Evolutionary conservation across 2,888 invertebrate genomes (phyloP).

Genomic region (Dryococelus australis): DNA sequence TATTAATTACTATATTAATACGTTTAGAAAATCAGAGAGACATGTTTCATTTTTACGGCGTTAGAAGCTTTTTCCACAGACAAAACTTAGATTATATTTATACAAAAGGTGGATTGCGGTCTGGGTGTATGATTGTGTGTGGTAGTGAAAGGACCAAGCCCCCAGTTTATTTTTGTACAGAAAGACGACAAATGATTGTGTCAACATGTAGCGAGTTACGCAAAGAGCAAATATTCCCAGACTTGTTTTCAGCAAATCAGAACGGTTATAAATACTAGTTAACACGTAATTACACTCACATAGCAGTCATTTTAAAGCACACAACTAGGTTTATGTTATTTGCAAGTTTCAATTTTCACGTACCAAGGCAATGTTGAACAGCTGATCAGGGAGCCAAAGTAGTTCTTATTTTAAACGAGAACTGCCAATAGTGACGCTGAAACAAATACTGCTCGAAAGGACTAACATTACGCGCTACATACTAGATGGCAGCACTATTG

Average conservation of each 20-base stretch:
- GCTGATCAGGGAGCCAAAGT: neutral
- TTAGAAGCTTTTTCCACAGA: no score
- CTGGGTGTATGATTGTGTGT: no score
- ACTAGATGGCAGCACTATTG: no score
- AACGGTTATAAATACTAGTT: neutral
- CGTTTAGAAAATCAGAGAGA: no score
- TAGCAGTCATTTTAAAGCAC: neutral
- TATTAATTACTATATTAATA: no score
- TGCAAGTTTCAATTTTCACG: neutral
- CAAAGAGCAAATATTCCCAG: neutral
- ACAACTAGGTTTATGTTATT: neutral
- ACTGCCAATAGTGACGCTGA: no score
- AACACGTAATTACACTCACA: neutral
- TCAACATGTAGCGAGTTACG: neutral
- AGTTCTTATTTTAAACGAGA: neutral
- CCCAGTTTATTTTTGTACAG: neutral
- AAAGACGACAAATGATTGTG: neutral
- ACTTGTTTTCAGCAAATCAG: neutral
- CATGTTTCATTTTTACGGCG: no score
- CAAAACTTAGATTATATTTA: no score
- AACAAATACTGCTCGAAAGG: no score
- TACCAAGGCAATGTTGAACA: slow-evolving; percentile 7
- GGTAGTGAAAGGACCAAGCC: neutral
- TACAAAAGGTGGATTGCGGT: no score
- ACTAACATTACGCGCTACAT: no score